phyloP scores from a whole-genome alignment of 2,888 invertebrate genomes.

The Eupeodes luniger region DNA sequence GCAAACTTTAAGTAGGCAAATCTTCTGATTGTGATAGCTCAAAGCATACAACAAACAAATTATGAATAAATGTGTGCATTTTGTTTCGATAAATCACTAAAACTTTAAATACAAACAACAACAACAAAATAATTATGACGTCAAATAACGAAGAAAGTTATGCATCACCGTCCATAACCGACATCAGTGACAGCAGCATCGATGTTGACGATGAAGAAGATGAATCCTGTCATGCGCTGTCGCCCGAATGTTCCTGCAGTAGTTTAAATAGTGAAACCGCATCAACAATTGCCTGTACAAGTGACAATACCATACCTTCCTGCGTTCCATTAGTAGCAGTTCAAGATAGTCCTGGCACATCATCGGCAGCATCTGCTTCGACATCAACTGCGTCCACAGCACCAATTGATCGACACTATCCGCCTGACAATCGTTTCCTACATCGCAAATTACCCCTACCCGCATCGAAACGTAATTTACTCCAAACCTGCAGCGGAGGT shows the following conservation, averaged over 20 bases:
- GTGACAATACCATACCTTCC: constrained; percentile 75
- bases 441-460: constrained; percentile 43
- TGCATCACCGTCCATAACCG: constrained; percentile 77
- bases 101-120: background rate
- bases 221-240: constrained; percentile 75
- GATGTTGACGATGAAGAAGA: constrained; percentile 81
- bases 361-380: constrained; percentile 39
- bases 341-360: constrained; percentile 77
- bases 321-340: constrained; percentile 75
- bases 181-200: constrained; percentile 80
- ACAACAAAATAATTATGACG: constrained; percentile 49
- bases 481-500: constrained; percentile 9
- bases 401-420: constrained; percentile 80
- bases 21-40: constrained; percentile 61
- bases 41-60: constrained; percentile 18
- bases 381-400: constrained; percentile 79
- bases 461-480: constrained; percentile 34
- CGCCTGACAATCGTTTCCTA: constrained; percentile 23
- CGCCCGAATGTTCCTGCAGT: constrained; percentile 77
- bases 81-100: constrained; percentile 9
- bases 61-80: constrained; percentile 42
- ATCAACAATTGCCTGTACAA: constrained; percentile 75
- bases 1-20: constrained; percentile 29
- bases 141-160: constrained; percentile 70
- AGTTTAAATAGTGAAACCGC: constrained; percentile 76